phyloP scores from a whole-genome alignment of 2,888 invertebrate genomes.

The Mystacides longicornis region DNA sequence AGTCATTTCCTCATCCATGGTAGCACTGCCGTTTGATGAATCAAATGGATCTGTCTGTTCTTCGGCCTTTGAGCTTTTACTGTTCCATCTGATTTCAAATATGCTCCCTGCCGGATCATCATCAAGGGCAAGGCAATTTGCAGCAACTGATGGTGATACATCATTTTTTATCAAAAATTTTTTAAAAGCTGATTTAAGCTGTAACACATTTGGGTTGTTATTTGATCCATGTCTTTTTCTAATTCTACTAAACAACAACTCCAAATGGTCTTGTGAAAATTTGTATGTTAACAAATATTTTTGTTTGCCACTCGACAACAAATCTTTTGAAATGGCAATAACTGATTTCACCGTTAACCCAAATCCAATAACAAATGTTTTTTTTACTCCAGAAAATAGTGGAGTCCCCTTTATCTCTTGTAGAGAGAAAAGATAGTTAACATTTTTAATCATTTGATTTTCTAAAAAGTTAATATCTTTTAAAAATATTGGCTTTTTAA shows the following conservation, averaged over 20 bases:
- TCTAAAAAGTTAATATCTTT: not conserved
- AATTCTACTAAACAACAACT: slow-evolving; percentile 1
- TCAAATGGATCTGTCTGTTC: not conserved
- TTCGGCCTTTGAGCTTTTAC: not conserved
- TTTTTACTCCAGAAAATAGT: not conserved
- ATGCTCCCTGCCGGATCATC: not conserved
- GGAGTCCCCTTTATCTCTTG: not conserved
- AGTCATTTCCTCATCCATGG: not conserved
- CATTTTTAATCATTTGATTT: not conserved
- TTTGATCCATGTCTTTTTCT: not conserved
- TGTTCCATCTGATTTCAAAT: not conserved
- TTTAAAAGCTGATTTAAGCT: not conserved
- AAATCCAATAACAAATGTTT: not conserved
- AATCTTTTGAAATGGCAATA: not conserved
- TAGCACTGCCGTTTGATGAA: not conserved
- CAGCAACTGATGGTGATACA: not conserved
- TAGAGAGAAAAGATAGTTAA: not conserved
- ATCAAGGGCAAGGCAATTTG: not conserved
- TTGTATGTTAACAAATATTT: not conserved
- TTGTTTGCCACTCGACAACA: not conserved
- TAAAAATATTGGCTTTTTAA: not conserved
- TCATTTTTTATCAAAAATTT: not conserved
- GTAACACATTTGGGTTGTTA: slow-evolving; percentile 2
- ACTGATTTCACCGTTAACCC: not conserved
- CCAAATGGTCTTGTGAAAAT: not conserved